phyloP scores from a whole-genome alignment of 2,113 vertebrate species.

The Acrocephalus arundinaceus region DNA sequence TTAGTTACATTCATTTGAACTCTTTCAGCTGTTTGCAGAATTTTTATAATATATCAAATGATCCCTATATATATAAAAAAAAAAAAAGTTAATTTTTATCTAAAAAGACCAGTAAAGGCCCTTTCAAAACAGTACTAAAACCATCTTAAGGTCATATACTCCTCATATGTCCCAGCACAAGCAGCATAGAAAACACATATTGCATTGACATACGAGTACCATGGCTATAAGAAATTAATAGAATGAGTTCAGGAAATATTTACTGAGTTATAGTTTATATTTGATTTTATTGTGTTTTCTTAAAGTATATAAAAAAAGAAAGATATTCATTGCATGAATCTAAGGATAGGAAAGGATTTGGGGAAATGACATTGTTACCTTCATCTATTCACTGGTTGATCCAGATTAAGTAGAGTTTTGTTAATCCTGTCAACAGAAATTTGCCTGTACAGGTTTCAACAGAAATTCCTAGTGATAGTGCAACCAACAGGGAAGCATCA shows the following conservation, averaged over 20 bases:
- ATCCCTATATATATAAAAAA: background rate
- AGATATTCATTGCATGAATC: background rate
- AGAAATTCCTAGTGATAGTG: background rate
- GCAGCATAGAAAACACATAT: background rate
- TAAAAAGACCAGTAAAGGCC: background rate
- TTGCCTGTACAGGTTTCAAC: background rate
- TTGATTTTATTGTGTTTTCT: background rate
- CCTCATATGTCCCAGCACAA: background rate
- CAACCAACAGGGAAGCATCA: background rate
- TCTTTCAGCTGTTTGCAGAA: background rate
- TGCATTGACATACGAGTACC: background rate
- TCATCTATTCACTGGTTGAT: background rate
- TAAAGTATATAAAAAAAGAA: background rate
- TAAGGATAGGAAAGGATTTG: background rate
- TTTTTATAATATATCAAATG: background rate
- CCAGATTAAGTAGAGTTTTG: background rate
- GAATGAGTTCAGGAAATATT: background rate
- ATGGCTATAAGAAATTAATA: background rate
- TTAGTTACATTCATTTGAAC: background rate
- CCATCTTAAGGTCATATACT: background rate
- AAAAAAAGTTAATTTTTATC: background rate
- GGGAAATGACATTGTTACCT: background rate
- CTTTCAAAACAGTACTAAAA: background rate
- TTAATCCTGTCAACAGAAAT: slow-evolving; percentile 21
- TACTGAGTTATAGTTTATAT: background rate